A percentile compares a stretch with the other conserved stretches of the same genome.
Evolutionary conservation across 1,140 invertebrate genomes (phyloP).

Genomic region (Heliconius himera): DNA sequence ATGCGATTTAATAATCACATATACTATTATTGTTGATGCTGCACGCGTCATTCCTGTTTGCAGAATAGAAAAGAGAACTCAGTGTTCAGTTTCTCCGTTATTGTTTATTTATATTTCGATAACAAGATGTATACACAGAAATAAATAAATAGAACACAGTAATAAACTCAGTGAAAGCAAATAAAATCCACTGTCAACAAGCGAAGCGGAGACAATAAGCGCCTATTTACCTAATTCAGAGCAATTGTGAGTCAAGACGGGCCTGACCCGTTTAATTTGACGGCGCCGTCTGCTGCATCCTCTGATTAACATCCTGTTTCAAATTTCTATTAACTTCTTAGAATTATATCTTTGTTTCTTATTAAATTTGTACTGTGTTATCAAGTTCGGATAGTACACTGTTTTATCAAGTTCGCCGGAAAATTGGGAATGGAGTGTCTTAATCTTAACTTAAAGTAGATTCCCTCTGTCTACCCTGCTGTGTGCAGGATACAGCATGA

Average conservation of each 20-base stretch:
- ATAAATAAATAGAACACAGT: background rate
- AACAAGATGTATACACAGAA: background rate
- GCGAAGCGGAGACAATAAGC: constrained; percentile 49
- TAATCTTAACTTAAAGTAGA: too few species aligned
- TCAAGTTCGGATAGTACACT: background rate
- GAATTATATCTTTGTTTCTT: constrained; percentile 29
- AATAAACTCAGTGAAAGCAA: constrained; percentile 20
- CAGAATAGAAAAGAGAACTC: too few species aligned
- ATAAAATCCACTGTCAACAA: constrained; percentile 43
- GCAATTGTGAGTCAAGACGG: constrained; percentile 59
- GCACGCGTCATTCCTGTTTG: too few species aligned
- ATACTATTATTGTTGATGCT: too few species aligned
- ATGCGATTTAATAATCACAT: too few species aligned
- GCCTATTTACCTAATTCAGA: constrained; percentile 69
- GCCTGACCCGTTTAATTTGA: constrained; percentile 71
- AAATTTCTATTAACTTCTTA: constrained; percentile 70
- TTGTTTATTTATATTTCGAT: too few species aligned
- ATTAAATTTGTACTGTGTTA: constrained; percentile 29
- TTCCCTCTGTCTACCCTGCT: too few species aligned
- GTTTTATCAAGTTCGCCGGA: too few species aligned
- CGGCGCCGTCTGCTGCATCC: constrained; percentile 60
- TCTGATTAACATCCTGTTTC: constrained; percentile 76
- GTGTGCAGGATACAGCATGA: too few species aligned
- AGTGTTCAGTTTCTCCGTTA: too few species aligned
- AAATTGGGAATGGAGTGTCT: too few species aligned